These are phyloP conservation scores for Synergus laeviventris DNA, from an alignment of 2,888 invertebrate genomes.

Conservation along the genomic window DNA sequence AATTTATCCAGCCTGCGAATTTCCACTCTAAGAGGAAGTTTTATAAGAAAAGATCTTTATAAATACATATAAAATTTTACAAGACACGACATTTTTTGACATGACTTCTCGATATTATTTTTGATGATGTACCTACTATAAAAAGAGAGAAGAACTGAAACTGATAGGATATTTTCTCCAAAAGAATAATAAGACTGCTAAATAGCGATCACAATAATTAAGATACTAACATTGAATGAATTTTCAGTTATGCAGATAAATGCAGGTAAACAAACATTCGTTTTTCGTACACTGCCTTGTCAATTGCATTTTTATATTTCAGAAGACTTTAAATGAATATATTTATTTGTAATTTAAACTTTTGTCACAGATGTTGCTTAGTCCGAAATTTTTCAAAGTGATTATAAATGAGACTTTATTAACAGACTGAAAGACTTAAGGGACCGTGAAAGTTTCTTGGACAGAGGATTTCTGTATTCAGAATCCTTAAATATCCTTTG, in stretches of 20 bases:
- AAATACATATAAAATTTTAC: not conserved
- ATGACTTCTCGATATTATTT: not conserved
- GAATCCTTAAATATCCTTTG: not conserved
- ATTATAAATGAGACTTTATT: not conserved
- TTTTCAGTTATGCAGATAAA: not conserved
- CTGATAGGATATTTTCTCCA: not conserved
- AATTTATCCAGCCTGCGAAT: not conserved
- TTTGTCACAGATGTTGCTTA: not conserved
- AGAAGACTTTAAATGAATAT: not conserved
- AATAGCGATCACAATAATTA: constrained; percentile 10
- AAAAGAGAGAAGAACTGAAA: constrained; percentile 22
- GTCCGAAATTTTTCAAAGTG: not conserved
- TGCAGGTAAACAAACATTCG: not conserved
- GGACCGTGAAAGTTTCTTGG: not conserved
- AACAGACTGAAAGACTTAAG: not conserved
- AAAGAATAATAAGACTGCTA: constrained; percentile 32
- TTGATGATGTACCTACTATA: not conserved
- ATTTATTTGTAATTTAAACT: constrained; percentile 16
- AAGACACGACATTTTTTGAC: not conserved
- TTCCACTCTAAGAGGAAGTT: not conserved
- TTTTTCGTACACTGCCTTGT: constrained; percentile 17
- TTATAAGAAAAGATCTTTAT: not conserved
- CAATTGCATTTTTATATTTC: constrained; percentile 2
- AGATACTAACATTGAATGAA: not conserved
- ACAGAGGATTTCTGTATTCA: not conserved